Base-by-base conservation (phyloP, 2,888 invertebrate genomes). In the Lordiphosa andalusiaca region DNA sequence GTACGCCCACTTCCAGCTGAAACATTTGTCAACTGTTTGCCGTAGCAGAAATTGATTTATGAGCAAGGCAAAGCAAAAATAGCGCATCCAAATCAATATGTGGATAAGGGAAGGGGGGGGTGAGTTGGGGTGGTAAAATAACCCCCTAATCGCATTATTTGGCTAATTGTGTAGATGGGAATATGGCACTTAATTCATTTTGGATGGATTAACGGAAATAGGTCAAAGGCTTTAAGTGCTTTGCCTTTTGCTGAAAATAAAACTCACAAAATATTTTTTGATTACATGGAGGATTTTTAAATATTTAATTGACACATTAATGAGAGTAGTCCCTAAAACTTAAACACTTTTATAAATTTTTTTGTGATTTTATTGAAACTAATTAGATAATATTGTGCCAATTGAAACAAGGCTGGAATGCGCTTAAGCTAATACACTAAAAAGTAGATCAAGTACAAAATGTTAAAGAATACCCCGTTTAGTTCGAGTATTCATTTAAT, bases 11-110 rank as follows among this genome's bases (percentile, higher is more conserved):
- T 10, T 12, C 9, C 9, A 25, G 21, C 30, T 5, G 35, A 37
- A 30, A 41, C n/a, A 67, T 67, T 70, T 70, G 72, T 67, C 74
- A 73, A 73, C 67, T 60, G 62, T 57, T 62, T 64, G 61, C 59
- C 54, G 38, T 54, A 52, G 68, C 50, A 74, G 33, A 71, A 72
- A 68, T 57, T 73, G 72, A 73, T 73, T 73, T 73, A 73, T 73
- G 75, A 64, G 68, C 54, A 6, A 5, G 6, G 55, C 49, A 51
- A 36, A 50, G 64, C 61, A 52, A 53, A 53, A 62, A 47, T 48
- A 54, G 48, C 41, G 40, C 37, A 50, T 30, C 49, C 49, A 68
- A 68, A 74, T 71, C 74, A 71, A 71, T 72, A 71, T 39, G 9
- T 2, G 21, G 38, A 16, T 10, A 40, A 46, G 12, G 30, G 42